Base-by-base conservation (phyloP, 1,140 invertebrate genomes). In the Zaprionus lachaisei region DNA sequence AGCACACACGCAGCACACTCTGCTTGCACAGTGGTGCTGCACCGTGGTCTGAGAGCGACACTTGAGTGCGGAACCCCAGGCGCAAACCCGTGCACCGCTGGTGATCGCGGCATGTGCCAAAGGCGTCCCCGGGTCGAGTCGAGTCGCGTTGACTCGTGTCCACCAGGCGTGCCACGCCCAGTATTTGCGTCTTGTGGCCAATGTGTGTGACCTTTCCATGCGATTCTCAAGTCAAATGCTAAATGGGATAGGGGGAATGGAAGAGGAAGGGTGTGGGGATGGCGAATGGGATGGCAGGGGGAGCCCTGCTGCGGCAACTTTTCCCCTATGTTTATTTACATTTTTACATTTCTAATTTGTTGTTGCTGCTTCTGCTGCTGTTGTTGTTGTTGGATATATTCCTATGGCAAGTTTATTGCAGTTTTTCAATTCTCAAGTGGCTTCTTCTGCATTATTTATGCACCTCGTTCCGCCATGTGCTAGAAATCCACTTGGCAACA, bases 61-160 rank as follows among this genome's bases (percentile, higher is more conserved):
- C 83, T 87, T 71, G 56, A 80, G 69, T 56, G 44, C 41, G 49
- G 62, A 86, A 89, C 80, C 84, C 83, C 84, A 87, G 84, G 81
- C 81, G 67, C 68, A 86, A 72, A 83, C 77, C 80, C 80, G 73
- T 62, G 51, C 81, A 80, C 84, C 73, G 84, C 74, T 87, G 84
- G 84, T 89, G 84, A 89, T 80, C 84, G 81, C 84, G 84, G 80
- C 84, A 89, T 87, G 84, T 87, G 84, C 84, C 84, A 79, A 89
- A 89, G 81, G 69, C 80, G 72, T 69, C 69, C 72, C 56, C 44
- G 57, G 60, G 55, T 72, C 62, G 38, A 17, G 22, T 22, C 47
- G 66, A 55, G n/a, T 28, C 20, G 38, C 44, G 26, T 72, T 67
- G 69, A 77, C 69, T 77, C 63, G 69, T 62, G 69, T 31, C 62